Base-by-base conservation (phyloP, 2,888 invertebrate species). In the Dioctria linearis region DNA sequence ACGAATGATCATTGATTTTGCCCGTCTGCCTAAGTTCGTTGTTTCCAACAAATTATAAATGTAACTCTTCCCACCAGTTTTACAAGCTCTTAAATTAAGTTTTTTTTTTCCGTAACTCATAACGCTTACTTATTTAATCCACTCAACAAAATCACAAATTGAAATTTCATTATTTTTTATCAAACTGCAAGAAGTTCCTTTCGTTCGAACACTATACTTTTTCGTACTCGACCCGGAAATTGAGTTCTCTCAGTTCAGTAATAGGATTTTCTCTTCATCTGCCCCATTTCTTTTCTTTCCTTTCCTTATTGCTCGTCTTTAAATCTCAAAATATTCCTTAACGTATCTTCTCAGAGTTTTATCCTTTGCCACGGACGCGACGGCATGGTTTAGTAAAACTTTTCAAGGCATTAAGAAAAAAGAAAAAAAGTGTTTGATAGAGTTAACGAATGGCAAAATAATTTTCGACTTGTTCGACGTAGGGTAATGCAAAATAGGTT, bases 371-470 rank as follows among this genome's bases (percentile, higher is more conserved):
- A 25, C 25, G 42, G 46, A 67, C 67, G 40, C 43, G 46, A 67
- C 11, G 25, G 25, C 25, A 25, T 25, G 25, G 25, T 25, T 25
- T 25, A 49, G 67, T 46, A 67, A 67, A 25, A 67, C 43, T 67
- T 67, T 67, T 46, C 67, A 13, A 67, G 5, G 13, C 46, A 67
- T 67, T 43, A 46, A 46, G 13, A 67, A 46, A 8, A 37, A 4
- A 25, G 46, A 67, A 46, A 8, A 25, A 37, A 4, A 25, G 25
- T 8, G 61, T 4, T 63, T 25, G 25, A 42, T 67, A 46, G 46
- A 46, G 46, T 67, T 67, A 46, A 46, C 67, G 43, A 25, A 67
- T 67, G 40, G 46, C 67, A 67, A 67, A 67, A 65, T 65, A 65
- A 67, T 67, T 13, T 13, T 25, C 46, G 46, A 46, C 8, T 67